These are phyloP conservation scores for Eriosoma lanigerum DNA, from an alignment of 1,140 invertebrate species.

Conservation along the genomic window DNA sequence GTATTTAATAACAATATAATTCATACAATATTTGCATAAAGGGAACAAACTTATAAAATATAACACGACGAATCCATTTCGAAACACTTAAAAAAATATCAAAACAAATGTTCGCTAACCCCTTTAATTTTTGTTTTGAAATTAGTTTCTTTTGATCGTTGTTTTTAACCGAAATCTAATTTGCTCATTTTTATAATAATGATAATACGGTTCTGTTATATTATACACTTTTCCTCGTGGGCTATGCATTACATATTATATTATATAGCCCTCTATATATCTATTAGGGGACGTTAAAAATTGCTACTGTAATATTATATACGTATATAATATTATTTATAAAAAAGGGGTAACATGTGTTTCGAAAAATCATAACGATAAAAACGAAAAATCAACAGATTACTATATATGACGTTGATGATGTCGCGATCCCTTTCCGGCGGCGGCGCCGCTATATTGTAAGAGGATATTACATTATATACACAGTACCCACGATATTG, in stretches of 20 bases:
- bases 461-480: slow-evolving; percentile 45
- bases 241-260: neutral
- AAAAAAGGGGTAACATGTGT: slow-evolving; percentile 51
- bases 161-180: slow-evolving; percentile 46
- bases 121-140: slow-evolving; percentile 13
- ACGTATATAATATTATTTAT: neutral
- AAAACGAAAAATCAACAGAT: slow-evolving; percentile 52
- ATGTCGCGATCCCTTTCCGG: slow-evolving; percentile 44
- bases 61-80: neutral
- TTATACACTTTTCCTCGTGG: too few relatives aligned
- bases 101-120: slow-evolving; percentile 40
- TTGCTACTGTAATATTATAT: neutral
- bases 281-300: slow-evolving; percentile 47
- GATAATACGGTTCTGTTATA: neutral
- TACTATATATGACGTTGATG: slow-evolving; percentile 42
- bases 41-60: too few relatives aligned
- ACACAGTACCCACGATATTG: slow-evolving; percentile 38
- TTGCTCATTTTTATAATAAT: slow-evolving; percentile 12
- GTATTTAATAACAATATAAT: too few relatives aligned
- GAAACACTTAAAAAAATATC: slow-evolving; percentile 30
- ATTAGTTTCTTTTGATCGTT: slow-evolving; percentile 49
- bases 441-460: slow-evolving; percentile 43
- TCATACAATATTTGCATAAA: too few relatives aligned
- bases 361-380: slow-evolving; percentile 52
- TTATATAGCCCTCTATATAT: neutral